Conservation (phyloP, 2,797 vertebrate genomes). For the Salmo trutta region DNA sequence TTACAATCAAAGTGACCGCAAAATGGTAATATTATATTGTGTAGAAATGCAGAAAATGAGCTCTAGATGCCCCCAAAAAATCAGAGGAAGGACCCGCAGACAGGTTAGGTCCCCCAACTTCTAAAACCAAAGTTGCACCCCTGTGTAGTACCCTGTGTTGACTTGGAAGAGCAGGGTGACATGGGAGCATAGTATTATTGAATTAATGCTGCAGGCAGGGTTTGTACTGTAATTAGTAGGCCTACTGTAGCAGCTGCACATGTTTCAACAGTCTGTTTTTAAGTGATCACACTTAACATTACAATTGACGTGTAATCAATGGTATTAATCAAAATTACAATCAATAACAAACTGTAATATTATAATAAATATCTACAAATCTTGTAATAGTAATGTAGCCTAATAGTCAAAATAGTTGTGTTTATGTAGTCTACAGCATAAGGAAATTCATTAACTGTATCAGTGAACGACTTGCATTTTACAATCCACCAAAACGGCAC, state of each 20-base stretch:
- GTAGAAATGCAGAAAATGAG: no score
- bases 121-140: no score
- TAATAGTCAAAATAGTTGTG: neutral
- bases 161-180: no score
- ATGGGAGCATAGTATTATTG: neutral
- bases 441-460: neutral
- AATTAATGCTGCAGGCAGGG: neutral
- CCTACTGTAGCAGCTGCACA: conserved; percentile 4
- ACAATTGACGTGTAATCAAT: neutral
- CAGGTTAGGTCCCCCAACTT: no score
- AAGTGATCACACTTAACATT: neutral
- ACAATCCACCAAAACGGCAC: conserved; percentile 8
- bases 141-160: no score
- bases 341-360: neutral
- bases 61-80: no score
- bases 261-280: neutral
- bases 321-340: neutral
- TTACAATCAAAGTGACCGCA: no score
- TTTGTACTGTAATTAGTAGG: neutral
- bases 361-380: neutral
- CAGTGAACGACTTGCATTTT: neutral
- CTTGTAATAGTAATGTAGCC: neutral
- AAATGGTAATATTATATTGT: no score
- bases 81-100: no score
- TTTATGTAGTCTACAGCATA: neutral